These are phyloP conservation scores for Xiphophorus hellerii DNA, from an alignment of 2,113 vertebrate genomes.

Conservation along the genomic window DNA sequence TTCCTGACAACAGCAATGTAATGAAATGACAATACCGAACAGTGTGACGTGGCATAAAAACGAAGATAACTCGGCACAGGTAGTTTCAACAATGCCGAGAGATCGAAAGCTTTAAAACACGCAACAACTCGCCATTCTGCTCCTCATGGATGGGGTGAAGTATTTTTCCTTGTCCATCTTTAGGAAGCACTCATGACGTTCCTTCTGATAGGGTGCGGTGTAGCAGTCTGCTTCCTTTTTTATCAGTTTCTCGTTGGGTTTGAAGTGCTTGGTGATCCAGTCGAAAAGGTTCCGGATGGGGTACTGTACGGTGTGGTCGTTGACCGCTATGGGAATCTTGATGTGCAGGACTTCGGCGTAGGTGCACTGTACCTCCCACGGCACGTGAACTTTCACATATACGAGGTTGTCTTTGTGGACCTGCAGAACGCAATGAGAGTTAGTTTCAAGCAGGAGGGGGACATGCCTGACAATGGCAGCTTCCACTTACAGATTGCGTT, in stretches of 20 bases:
- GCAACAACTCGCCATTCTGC: conserved; percentile 82
- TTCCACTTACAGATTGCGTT: conserved; percentile 84
- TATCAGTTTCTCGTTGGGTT: conserved; percentile 85
- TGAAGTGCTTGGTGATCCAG: conserved; percentile 86
- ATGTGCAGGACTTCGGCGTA: conserved; percentile 93
- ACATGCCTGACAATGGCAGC: rapidly evolving
- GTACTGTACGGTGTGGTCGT: conserved; percentile 74
- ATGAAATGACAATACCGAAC: neutral
- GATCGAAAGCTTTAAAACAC: neutral
- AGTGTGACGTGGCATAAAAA: neutral
- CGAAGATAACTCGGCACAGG: neutral
- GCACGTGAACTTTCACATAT: conserved; percentile 91
- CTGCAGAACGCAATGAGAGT: conserved; percentile 62
- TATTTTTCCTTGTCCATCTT: conserved; percentile 85
- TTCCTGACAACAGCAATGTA: too few species aligned
- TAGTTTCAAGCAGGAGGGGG: neutral
- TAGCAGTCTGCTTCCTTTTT: conserved; percentile 87
- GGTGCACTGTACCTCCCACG: conserved; percentile 89
- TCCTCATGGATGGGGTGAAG: conserved; percentile 92
- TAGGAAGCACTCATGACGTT: conserved; percentile 82
- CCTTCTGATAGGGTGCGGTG: conserved; percentile 90
- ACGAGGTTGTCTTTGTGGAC: conserved; percentile 84
- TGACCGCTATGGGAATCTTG: conserved; percentile 87
- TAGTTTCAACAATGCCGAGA: neutral
- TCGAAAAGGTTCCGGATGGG: conserved; percentile 85